Evolutionary conservation across 1,140 invertebrate genomes (phyloP).

Genomic region (Drosophila persimilis): DNA sequence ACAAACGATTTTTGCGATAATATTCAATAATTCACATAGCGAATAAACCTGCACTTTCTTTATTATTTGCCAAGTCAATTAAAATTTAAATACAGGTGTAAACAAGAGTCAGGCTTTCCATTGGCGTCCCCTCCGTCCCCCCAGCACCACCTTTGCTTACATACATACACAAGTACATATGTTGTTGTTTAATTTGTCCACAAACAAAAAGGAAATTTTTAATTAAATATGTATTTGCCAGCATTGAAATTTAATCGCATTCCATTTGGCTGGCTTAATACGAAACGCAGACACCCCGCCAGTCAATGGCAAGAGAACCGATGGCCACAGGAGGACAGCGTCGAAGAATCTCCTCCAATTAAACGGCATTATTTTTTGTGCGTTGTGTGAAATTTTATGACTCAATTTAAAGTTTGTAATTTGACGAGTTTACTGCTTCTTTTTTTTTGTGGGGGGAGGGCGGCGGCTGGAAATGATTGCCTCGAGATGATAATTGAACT

Average conservation of each 20-base stretch:
- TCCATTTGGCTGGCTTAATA: constrained; percentile 56
- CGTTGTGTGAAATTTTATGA: constrained; percentile 33
- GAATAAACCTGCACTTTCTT: constrained; percentile 16
- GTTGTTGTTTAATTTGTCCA: constrained; percentile 27
- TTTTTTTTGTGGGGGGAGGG: background rate
- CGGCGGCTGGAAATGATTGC: constrained; percentile 12
- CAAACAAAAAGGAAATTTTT: constrained; percentile 45
- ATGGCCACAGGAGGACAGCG: too few relatives aligned
- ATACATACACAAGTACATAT: constrained; percentile 2
- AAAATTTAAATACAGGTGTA: constrained; percentile 67
- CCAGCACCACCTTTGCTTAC: constrained; percentile 18
- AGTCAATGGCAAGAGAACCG: background rate
- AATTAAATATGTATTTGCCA: constrained; percentile 70
- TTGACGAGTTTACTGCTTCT: constrained; percentile 29
- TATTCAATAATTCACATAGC: background rate
- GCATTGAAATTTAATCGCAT: constrained; percentile 69
- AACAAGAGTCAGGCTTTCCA: constrained; percentile 42
- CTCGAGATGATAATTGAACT: constrained; percentile 41
- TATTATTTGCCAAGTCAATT: constrained; percentile 68
- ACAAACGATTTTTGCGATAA: background rate
- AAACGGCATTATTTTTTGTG: constrained; percentile 23
- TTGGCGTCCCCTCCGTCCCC: background rate
- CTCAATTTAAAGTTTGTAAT: constrained; percentile 51
- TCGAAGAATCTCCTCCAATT: constrained; percentile 13
- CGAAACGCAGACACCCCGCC: constrained; percentile 9